Base-by-base conservation (phyloP, 2,888 invertebrate species). In the Papilio elwesi region DNA sequence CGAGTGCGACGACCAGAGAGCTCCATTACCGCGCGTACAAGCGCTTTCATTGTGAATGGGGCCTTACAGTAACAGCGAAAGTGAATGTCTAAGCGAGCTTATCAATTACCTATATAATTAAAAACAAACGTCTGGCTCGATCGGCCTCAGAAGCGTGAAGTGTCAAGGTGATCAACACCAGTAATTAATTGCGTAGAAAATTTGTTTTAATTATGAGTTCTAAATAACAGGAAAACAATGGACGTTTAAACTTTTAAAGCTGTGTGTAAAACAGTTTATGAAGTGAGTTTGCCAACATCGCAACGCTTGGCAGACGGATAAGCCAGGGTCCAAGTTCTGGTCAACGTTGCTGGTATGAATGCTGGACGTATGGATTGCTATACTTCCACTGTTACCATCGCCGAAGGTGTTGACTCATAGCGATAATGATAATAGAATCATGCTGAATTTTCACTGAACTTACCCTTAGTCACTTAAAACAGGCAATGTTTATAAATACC, bases 71-170 rank as follows among this genome's bases (percentile, higher is more conserved):
- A 43, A 62, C 59, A 71, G 57, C 51, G 65, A 71, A 71, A 71
- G 71, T 66, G 71, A 71, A 71, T 49, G 71, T 65, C 47, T 16
- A 16, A 66, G 53, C 47, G 10, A 38, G 55, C 15, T 66, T 49
- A 71, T 71, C 65, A 65, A 59, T 71, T 66, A 36, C 38, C 51
- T 51, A 43, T 59, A 43, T 71, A 66, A 71, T 71, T 71, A 71
- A 70, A 48, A 36, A 49, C 26, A 26, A 43, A 70, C n/a, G 38
- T 57, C 8, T 26, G 13, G 36, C 48, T 16, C 26, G 10, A 57
- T 15, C 65, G 57, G 57, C 65, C 57, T 66, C 49, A 47, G 47
- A 8, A 65, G 65, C 57, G 57, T 57, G 57, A 57, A 65, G 49
- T 71, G 71, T 67, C 71, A 71, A 67, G 71, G 71, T 66, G 47